Evolutionary conservation across 2,888 invertebrate genomes (phyloP), one percentile per base, ranked within the genome.

Genomic region (Rotaria magnacalcarata): DNA sequence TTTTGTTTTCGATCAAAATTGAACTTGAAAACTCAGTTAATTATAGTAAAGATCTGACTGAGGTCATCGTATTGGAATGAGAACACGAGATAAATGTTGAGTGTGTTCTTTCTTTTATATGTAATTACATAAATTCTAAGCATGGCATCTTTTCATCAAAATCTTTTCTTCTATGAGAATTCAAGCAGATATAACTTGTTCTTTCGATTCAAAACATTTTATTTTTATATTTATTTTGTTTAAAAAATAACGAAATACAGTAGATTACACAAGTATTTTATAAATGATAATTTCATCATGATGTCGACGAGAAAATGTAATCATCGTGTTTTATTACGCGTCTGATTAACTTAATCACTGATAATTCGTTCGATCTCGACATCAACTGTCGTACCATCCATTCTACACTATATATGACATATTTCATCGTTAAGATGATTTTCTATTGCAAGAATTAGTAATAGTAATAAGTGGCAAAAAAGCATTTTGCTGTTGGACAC

Each of bases 291-390:
- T 67, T 67, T 41, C 19, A 67, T 67, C 67, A 67, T 67, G 11
- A 67, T 34, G 67, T 67, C 67, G 67, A 67, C 34, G 34, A 67
- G 67, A 27, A 80, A 80, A 80, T 80, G 80, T 47, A 80, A 80
- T 80, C 80, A 80, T 80, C 80, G 47, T 47, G 43, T 80, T 80
- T 80, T 80, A 80, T 80, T 47, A 80, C 43, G 80, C 80, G 80
- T 80, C 6, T 80, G 80, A 80, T 80, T 80, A 80, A 80, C 80
- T 24, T 80, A 80, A 80, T 80, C 80, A 80, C 80, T 80, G 80
- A 19, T 80, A 34, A 34, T 34, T 67, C 67, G 67, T 34, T 67
- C 67, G 34, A 67, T 67, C 67, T 67, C 67, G 67, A 67, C 67
- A 41, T 34, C 67, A 67, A 67, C 34, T 67, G 67, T 67, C 67